phyloP scores from a whole-genome alignment of 2,113 vertebrate genomes.

The Pygoscelis antarcticus region DNA sequence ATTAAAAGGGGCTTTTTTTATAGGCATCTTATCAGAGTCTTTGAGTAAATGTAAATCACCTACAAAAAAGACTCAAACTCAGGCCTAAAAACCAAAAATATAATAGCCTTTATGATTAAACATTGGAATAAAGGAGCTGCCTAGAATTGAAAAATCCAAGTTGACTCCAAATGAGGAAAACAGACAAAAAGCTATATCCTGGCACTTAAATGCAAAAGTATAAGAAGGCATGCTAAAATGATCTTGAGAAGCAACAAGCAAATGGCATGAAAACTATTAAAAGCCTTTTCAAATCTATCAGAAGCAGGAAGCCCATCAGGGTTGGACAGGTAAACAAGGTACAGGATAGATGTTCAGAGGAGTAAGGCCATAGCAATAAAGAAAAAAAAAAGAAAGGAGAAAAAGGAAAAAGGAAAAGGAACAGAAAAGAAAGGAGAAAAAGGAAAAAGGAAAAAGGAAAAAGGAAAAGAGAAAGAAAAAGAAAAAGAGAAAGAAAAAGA shows the following conservation, averaged over 20 bases:
- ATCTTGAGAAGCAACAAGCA: background rate
- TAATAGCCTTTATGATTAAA: background rate
- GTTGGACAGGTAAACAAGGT: background rate
- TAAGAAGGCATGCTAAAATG: background rate
- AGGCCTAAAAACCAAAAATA: background rate
- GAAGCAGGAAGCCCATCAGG: background rate
- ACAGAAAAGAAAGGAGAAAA: accelerated
- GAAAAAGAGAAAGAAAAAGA: accelerated
- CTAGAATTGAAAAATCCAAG: background rate
- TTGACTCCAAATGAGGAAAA: background rate
- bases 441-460: accelerated
- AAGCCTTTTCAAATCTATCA: background rate
- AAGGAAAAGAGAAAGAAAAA: too few species aligned
- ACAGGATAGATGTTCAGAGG: background rate
- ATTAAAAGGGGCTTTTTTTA: background rate
- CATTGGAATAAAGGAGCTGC: background rate
- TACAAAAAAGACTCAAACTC: background rate
- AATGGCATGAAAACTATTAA: background rate
- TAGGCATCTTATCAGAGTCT: background rate
- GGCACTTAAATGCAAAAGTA: background rate
- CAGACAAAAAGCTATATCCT: background rate
- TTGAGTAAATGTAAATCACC: background rate
- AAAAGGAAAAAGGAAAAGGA: accelerated
- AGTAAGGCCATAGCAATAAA: background rate
- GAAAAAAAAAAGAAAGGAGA: background rate